Base-by-base conservation (phyloP, 2,888 invertebrate genomes). In the Leptopilina drosophilae region DNA sequence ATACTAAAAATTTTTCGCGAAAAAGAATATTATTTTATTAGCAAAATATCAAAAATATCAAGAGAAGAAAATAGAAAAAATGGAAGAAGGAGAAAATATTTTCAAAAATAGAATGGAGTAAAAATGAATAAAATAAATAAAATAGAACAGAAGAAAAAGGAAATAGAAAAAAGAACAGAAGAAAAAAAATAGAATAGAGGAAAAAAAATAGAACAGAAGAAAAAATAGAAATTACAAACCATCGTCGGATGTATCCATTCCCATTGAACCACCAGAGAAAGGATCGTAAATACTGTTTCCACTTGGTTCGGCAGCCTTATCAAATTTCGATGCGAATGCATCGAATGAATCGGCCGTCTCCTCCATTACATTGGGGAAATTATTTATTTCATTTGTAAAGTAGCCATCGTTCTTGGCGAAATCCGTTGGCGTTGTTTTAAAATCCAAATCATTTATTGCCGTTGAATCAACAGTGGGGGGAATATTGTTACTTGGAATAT, bases 321-420 rank as follows among this genome's bases (percentile, higher is more conserved):
- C 97, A 87, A 98, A 98, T 90, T 97, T 97, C 1, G 97, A 96
- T 4, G 97, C 95, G 87, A 98, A 98, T 0, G 97, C 97, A 90
- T 98, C 98, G 85, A 98, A 98, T 42, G 94, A 95, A 85, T 95
- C 95, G 0, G 93, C 93, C 8, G 87, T 87, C 26, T 83, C 85
- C 78, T 89, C 88, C 75, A 88, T 87, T 5, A 85, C 82, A 77
- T 88, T 88, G 12, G 82, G 84, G 46, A 90, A 88, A 49, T 86
- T 84, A 59, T 88, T 88, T 42, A 90, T 75, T n/a, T 88, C 87
- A 4, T 87, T 87, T 12, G 85, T 82, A 20, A 83, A 83, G 65
- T 88, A 87, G 26, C 77, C 77, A 1, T 86, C 87, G 64, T 59
- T 80, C 3, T 26, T 67, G 0, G 90, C 87, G 77, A 89, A 91